These are phyloP conservation scores for Oceanodroma leucorhoa DNA, from an alignment of 2,797 vertebrate species.

Conservation along the genomic window DNA sequence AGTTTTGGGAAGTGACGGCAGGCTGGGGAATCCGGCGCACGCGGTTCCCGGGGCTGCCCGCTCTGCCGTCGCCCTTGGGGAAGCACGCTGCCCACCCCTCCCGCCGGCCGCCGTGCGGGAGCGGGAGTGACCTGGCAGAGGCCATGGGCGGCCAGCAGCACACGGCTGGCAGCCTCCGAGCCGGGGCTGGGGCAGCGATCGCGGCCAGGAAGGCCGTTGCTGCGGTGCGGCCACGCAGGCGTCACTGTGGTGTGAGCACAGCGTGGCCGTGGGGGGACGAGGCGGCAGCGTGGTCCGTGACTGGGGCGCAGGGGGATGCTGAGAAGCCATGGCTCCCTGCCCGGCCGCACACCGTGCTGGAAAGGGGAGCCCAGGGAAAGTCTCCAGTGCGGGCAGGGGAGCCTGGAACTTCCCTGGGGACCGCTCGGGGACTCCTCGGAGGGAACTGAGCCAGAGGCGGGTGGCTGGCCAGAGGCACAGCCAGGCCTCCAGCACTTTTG, in stretches of 20 bases:
- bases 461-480: fast-evolving
- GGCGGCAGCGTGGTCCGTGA: fast-evolving
- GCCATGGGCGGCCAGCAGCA: fast-evolving
- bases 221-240: no score
- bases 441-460: not conserved
- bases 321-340: not conserved
- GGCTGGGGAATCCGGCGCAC: not conserved
- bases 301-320: fast-evolving
- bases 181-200: fast-evolving
- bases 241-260: fast-evolving
- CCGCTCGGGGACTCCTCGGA: not conserved
- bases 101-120: fast-evolving
- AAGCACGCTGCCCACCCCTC: not conserved
- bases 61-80: not conserved
- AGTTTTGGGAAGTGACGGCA: not conserved
- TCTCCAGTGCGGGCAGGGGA: not conserved
- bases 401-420: not conserved
- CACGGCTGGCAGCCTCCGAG: no score
- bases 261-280: fast-evolving
- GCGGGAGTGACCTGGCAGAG: not conserved
- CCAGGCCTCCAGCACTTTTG: fast-evolving
- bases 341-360: fast-evolving
- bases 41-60: not conserved
- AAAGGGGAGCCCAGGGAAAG: not conserved
- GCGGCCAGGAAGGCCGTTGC: fast-evolving